Evolutionary conservation across 2,113 vertebrate species (phyloP).

Genomic region (Cheirogaleus medius): DNA sequence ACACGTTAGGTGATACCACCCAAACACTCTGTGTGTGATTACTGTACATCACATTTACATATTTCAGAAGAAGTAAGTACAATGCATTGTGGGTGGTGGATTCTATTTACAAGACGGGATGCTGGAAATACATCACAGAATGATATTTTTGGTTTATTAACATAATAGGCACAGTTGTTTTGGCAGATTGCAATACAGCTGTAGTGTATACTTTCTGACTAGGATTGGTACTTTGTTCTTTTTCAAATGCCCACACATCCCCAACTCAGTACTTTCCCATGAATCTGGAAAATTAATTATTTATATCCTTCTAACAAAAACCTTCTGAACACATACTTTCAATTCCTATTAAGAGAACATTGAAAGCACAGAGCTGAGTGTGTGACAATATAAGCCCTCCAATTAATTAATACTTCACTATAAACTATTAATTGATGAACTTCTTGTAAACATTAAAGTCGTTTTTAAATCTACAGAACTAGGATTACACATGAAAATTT

Average conservation of each 20-base stretch:
- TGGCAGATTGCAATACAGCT: slow-evolving; percentile 38
- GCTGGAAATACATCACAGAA: slow-evolving; percentile 21
- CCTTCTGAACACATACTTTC: not conserved
- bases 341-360: fast-evolving
- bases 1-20: slow-evolving; percentile 28
- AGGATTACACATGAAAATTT: not conserved
- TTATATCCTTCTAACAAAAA: not conserved
- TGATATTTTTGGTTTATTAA: not conserved
- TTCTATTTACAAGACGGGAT: slow-evolving; percentile 10
- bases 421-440: slow-evolving; percentile 52
- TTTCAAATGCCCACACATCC: not conserved
- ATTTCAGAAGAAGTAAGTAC: not conserved
- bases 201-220: not conserved
- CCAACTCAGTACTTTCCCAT: not conserved
- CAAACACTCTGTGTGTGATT: slow-evolving; percentile 42
- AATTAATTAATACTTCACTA: not conserved
- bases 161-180: not conserved
- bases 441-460: not conserved
- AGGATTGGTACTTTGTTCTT: slow-evolving; percentile 49
- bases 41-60: not conserved
- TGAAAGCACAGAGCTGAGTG: not conserved
- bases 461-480: not conserved
- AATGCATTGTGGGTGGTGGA: slow-evolving; percentile 22
- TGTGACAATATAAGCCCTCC: not conserved
- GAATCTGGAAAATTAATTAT: not conserved